Evolutionary conservation across 2,797 vertebrate genomes (phyloP).

Genomic region (Lithobates sylvaticus): DNA sequence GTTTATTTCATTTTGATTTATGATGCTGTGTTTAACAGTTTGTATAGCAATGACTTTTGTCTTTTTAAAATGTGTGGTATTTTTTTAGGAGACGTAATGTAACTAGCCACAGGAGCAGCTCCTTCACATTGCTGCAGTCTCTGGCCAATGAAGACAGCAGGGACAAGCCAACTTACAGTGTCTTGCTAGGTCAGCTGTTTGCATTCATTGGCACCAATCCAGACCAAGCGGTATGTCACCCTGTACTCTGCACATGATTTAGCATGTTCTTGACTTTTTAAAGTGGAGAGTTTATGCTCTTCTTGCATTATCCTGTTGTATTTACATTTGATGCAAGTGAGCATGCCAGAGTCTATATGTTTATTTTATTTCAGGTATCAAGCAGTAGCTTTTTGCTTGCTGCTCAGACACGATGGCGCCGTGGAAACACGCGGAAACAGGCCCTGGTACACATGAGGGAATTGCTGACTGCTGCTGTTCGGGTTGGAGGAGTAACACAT

Average conservation of each 20-base stretch:
- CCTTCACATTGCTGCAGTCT: constrained; percentile 95
- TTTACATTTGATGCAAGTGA: neutral
- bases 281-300: neutral
- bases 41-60: neutral
- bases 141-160: constrained; percentile 90
- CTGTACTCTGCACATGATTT: neutral
- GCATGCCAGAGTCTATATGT: neutral
- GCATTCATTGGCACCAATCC: constrained; percentile 97
- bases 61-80: fast-evolving
- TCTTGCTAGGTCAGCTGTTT: constrained; percentile 96
- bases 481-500: constrained; percentile 95
- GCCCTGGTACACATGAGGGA: constrained; percentile 97
- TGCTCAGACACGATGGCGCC: constrained; percentile 94
- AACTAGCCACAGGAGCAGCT: constrained; percentile 94
- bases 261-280: neutral
- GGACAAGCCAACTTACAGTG: constrained; percentile 96
- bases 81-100: constrained; percentile 86
- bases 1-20: neutral
- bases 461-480: constrained; percentile 92
- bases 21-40: neutral
- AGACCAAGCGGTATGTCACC: constrained; percentile 88
- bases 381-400: constrained; percentile 96
- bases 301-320: neutral
- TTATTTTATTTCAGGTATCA: constrained; percentile 83
- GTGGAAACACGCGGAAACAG: constrained; percentile 94